A percentile compares a stretch with the other conserved stretches of the same genome.
phyloP scores from a whole-genome alignment of 2,888 invertebrate genomes.

The Plagodis dolabraria region DNA sequence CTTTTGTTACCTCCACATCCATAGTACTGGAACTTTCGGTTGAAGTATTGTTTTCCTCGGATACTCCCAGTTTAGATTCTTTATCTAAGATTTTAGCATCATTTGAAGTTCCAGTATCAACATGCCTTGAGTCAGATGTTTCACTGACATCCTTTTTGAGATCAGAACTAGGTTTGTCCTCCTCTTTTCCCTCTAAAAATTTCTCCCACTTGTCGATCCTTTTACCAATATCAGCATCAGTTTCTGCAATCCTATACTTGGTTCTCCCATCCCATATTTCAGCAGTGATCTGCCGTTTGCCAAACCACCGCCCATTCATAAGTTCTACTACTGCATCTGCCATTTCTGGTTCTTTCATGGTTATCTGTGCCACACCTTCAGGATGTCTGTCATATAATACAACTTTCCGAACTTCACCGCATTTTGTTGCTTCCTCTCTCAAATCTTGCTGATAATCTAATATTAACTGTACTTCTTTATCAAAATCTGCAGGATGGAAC shows the following conservation, averaged over 20 bases:
- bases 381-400: constrained; percentile 96
- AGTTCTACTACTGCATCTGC: constrained; percentile 95
- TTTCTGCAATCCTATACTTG: constrained; percentile 96
- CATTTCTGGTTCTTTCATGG: constrained; percentile 94
- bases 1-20: constrained; percentile 24
- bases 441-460: constrained; percentile 96
- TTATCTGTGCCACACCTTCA: constrained; percentile 97
- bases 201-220: constrained; percentile 95
- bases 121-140: neutral
- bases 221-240: constrained; percentile 92
- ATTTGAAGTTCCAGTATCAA: neutral
- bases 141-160: constrained; percentile 1
- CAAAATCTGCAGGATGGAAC: constrained; percentile 95
- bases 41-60: constrained; percentile 3
- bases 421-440: constrained; percentile 94
- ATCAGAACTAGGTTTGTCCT: constrained; percentile 31
- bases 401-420: constrained; percentile 96
- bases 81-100: constrained; percentile 4
- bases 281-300: constrained; percentile 92
- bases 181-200: constrained; percentile 88
- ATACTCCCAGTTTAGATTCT: neutral
- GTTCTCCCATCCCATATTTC: constrained; percentile 98
- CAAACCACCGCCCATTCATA: constrained; percentile 96
- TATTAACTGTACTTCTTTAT: constrained; percentile 94
- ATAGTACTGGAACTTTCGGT: constrained; percentile 11